Base-by-base conservation (phyloP, 92 coral and sea anemone genomes). In the Blastomussa wellsi region DNA sequence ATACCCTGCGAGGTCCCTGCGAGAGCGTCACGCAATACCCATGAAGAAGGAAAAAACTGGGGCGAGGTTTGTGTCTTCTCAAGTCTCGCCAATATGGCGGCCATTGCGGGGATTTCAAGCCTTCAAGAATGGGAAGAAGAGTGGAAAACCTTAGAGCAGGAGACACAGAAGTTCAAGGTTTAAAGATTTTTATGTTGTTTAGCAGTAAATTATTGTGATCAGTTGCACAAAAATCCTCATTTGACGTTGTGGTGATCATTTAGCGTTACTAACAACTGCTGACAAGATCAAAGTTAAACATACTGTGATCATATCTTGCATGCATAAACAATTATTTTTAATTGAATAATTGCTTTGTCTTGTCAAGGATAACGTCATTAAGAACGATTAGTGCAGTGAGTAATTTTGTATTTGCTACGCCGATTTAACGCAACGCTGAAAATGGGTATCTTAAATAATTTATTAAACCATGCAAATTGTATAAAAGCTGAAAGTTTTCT, bases 111-210 rank as follows among this genome's bases (percentile, higher is more conserved):
- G 74, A 92, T 94, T 33, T 88, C 90, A 26, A 86, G 94, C 35
- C 84, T 97, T 13, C 88, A 93, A 74, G 99, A 97, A 80, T 97
- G 99, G 99, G 91, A 79, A 79, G 91, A 92, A 1, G 99, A 97
- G 76, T 97, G 99, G 99, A 29, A 84, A 14, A 31, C 59, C 48
- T 82, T 97, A 70, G 94, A 95, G 49, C 91, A 88, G 28, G 99
- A 97, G n/a, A 82, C 95, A 28, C 95, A 90, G 49, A 88, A 79
- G n/a, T 97, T 97, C 86, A 97, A 93, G 94, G 99, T 97, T 60
- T 76, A 22, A 17, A 71, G 29, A 35, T 28, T 24, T n/a, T 75
- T 28, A 28, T 73, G 14, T 75, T 39, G 15, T 82, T 47, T 48
- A 31, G 14, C 11, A 49, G 51, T 26, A 24, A 5, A 19, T 24